Conservation (phyloP, 2,113 vertebrate genomes). For the Pyrgilauda ruficollis region DNA sequence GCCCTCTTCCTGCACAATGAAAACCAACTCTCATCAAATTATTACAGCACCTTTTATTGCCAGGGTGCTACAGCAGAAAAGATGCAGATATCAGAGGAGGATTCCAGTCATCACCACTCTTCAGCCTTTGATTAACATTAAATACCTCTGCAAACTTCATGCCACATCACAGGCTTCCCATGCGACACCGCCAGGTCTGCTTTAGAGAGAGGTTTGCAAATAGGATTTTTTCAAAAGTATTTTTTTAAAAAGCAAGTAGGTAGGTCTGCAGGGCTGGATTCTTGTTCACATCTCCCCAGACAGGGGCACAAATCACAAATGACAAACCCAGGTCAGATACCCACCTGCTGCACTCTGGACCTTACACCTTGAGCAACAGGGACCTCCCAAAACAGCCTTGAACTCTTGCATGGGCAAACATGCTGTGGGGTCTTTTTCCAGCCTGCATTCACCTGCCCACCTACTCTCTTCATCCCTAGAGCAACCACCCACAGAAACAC, state of each 20-base stretch:
- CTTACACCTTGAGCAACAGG: background rate
- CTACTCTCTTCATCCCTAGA: background rate
- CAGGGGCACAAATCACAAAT: background rate
- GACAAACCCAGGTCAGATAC: background rate
- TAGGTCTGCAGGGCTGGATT: background rate
- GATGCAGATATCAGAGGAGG: background rate
- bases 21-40: background rate
- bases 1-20: background rate
- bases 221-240: background rate
- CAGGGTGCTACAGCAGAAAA: background rate
- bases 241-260: background rate
- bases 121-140: background rate
- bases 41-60: background rate
- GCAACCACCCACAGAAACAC: background rate
- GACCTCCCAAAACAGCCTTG: background rate
- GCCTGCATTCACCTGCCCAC: background rate
- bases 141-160: background rate
- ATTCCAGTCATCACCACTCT: background rate
- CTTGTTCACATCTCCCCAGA: background rate
- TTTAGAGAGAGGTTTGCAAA: background rate
- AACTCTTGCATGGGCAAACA: background rate
- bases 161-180: constrained; percentile 9
- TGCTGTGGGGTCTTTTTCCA: background rate
- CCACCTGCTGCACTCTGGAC: background rate
- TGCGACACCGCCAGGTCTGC: rapidly evolving